Evolutionary conservation across 2,113 vertebrate genomes (phyloP).

Genomic region (Tupaia tana): DNA sequence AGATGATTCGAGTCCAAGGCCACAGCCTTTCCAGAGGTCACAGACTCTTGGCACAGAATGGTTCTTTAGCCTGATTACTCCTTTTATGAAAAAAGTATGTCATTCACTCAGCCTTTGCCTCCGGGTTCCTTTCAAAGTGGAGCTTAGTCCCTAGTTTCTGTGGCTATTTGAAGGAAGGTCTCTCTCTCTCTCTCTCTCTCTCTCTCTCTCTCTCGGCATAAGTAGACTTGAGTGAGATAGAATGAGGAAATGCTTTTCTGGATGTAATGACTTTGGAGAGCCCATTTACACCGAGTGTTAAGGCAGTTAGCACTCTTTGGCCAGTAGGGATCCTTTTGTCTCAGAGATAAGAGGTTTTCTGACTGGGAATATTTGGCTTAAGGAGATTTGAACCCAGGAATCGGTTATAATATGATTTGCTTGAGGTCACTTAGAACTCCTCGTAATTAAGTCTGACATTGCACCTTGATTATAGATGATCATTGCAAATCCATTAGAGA

Average conservation of each 20-base stretch:
- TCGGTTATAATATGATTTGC: conserved; percentile 38
- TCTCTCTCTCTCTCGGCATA: not conserved
- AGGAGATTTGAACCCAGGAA: conserved; percentile 18
- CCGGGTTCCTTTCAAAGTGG: conserved; percentile 64
- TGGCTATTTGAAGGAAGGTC: conserved; percentile 42
- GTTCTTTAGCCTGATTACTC: conserved; percentile 66
- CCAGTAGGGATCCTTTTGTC: conserved; percentile 61
- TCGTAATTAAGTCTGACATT: conserved; percentile 46
- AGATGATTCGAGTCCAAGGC: conserved; percentile 67
- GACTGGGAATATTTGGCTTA: conserved; percentile 40
- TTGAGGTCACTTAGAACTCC: conserved; percentile 54
- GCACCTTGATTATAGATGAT: conserved; percentile 66
- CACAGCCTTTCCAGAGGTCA: conserved; percentile 61
- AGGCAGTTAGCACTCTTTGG: not conserved
- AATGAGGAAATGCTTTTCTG: conserved; percentile 28
- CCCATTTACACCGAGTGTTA: not conserved
- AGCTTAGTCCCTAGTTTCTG: conserved; percentile 48
- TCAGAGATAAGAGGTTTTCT: conserved; percentile 66
- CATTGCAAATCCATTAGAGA: conserved; percentile 60
- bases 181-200: not conserved
- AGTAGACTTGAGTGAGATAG: not conserved
- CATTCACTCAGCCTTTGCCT: conserved; percentile 70
- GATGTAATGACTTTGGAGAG: conserved; percentile 35
- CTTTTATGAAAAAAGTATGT: conserved; percentile 71
- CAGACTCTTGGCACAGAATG: conserved; percentile 44